Conservation (phyloP, 1,140 invertebrate species). For the Atta texana region DNA sequence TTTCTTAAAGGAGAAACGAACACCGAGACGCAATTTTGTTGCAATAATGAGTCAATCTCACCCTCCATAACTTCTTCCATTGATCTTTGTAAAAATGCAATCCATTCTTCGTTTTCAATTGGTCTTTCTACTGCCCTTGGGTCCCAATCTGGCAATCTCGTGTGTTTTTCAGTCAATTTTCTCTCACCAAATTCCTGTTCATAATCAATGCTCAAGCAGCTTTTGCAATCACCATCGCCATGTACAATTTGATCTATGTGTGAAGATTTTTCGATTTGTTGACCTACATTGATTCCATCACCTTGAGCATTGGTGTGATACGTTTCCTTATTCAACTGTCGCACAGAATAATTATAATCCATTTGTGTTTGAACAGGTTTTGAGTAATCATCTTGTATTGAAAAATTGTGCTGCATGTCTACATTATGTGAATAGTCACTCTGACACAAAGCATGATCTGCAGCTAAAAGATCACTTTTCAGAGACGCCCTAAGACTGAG, state of each 20-base stretch:
- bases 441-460: slow-evolving; percentile 74
- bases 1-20: slow-evolving; percentile 91
- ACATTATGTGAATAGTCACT: slow-evolving; percentile 71
- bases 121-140: slow-evolving; percentile 86
- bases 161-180: slow-evolving; percentile 61
- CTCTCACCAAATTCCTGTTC: slow-evolving; percentile 77
- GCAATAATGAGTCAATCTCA: slow-evolving; percentile 90
- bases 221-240: slow-evolving; percentile 68
- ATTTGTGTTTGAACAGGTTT: slow-evolving; percentile 38
- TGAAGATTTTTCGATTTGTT: slow-evolving; percentile 58
- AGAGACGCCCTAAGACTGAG: slow-evolving; percentile 80
- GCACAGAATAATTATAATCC: background rate
- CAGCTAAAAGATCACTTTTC: slow-evolving; percentile 79
- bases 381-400: slow-evolving; percentile 23
- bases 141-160: slow-evolving; percentile 80
- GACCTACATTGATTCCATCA: slow-evolving; percentile 61
- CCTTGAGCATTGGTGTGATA: slow-evolving; percentile 49
- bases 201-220: slow-evolving; percentile 77
- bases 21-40: slow-evolving; percentile 91
- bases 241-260: slow-evolving; percentile 35
- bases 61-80: slow-evolving; percentile 90
- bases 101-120: slow-evolving; percentile 94
- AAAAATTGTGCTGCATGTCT: slow-evolving; percentile 40
- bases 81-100: slow-evolving; percentile 89
- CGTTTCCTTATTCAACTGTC: slow-evolving; percentile 6